These are phyloP conservation scores for Nemopilema nomurai DNA, from an alignment of 30 jellyfish, hydroid and myxozoan species.

Conservation along the genomic window DNA sequence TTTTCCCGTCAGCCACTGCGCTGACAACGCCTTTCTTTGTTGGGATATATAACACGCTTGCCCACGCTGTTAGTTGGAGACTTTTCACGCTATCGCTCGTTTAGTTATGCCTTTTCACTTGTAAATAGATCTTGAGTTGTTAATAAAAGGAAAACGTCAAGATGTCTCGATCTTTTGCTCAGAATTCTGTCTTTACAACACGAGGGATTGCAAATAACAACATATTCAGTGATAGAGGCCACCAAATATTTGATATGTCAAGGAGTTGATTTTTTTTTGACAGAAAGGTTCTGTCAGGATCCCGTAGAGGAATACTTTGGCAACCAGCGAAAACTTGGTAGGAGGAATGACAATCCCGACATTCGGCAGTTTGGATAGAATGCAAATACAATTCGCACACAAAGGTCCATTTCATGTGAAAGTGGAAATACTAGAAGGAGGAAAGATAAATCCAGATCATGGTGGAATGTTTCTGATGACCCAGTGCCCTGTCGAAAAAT, in stretches of 20 bases:
- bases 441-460: constrained; percentile 19
- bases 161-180: neutral
- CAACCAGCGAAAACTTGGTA: constrained; percentile 9
- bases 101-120: no score
- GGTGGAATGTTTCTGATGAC: constrained; percentile 34
- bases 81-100: neutral
- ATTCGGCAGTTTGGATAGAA: constrained; percentile 7
- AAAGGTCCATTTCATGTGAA: constrained; percentile 34
- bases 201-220: constrained; percentile 6
- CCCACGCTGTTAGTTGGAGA: neutral
- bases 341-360: constrained; percentile 14
- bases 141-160: no score
- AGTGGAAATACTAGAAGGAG: constrained; percentile 60
- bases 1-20: no score
- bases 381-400: constrained; percentile 5
- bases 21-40: no score
- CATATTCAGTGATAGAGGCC: constrained; percentile 15
- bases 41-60: no score
- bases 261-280: constrained; percentile 15
- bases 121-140: neutral
- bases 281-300: constrained; percentile 21
- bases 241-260: constrained; percentile 9
- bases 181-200: no score
- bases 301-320: constrained; percentile 37
- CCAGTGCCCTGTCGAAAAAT: constrained; percentile 9